Conservation (phyloP, 2,113 vertebrate species). For the Carassius gibelio region DNA sequence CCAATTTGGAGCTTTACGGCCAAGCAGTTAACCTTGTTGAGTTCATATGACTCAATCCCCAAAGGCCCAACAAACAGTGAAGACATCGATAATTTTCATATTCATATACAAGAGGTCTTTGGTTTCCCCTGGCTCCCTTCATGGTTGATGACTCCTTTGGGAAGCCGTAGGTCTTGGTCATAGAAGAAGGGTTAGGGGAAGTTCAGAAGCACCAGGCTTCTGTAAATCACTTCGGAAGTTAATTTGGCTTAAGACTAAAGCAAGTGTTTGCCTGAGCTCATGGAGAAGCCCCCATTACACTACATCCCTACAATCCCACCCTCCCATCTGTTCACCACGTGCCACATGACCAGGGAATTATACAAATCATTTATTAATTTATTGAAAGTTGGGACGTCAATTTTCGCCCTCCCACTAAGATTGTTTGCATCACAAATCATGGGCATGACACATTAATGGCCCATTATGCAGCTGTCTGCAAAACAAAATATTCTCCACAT, state of each 20-base stretch:
- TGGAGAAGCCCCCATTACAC: not conserved
- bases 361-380: too few relatives aligned
- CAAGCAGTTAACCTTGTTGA: constrained; percentile 58
- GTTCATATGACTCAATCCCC: constrained; percentile 55
- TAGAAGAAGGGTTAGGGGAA: constrained; percentile 67
- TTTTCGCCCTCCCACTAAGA: not conserved
- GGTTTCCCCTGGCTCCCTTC: constrained; percentile 70
- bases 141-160: constrained; percentile 69
- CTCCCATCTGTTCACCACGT: constrained; percentile 23
- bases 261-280: not conserved
- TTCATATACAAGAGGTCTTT: constrained; percentile 67
- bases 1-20: constrained; percentile 65
- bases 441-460: not conserved
- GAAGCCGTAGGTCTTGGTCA: constrained; percentile 57
- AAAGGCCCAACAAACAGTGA: constrained; percentile 63
- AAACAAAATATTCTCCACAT: not conserved
- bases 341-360: not conserved
- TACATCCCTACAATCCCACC: constrained; percentile 5
- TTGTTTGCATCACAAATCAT: not conserved
- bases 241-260: constrained; percentile 8
- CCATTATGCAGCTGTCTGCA: not conserved
- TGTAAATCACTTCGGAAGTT: constrained; percentile 63
- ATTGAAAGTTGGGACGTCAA: not conserved
- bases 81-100: constrained; percentile 69
- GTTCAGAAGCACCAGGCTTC: constrained; percentile 67